phyloP scores from a whole-genome alignment of 2,113 vertebrate species.

The Tetrax tetrax region DNA sequence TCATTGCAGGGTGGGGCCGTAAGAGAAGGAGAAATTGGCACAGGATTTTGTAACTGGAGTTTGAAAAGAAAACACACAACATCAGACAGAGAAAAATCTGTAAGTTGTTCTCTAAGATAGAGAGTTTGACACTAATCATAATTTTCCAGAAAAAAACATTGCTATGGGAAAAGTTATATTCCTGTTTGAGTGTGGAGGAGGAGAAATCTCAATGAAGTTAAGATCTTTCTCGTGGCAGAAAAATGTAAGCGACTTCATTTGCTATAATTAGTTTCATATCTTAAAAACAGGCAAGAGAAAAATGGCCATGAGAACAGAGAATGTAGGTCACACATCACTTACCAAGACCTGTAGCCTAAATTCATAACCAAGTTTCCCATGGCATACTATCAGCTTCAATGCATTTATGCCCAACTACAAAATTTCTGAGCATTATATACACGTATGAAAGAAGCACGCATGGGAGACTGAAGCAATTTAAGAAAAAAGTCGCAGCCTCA shows the following conservation, averaged over 20 bases:
- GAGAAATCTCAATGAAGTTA: constrained; percentile 4
- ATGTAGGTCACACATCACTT: constrained; percentile 8
- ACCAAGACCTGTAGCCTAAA: neutral
- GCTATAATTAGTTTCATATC: constrained; percentile 48
- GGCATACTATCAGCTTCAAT: neutral
- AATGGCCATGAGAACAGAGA: constrained; percentile 28
- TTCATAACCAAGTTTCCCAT: constrained; percentile 6
- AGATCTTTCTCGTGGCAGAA: neutral
- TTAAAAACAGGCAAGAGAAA: constrained; percentile 18
- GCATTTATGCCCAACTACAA: neutral
- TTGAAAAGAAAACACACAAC: constrained; percentile 4
- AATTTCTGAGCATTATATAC: neutral
- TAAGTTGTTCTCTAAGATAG: neutral
- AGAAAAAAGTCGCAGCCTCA: neutral
- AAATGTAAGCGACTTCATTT: neutral
- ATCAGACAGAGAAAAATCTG: neutral
- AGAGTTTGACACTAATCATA: neutral
- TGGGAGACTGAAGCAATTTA: neutral
- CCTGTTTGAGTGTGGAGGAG: neutral
- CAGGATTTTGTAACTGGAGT: neutral
- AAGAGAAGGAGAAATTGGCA: neutral
- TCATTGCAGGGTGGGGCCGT: constrained; percentile 30
- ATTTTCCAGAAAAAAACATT: neutral
- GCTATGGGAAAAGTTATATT: neutral
- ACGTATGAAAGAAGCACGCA: neutral